Evolutionary conservation across 2,113 vertebrate species (phyloP).

Genomic region (Thermophis baileyi): DNA sequence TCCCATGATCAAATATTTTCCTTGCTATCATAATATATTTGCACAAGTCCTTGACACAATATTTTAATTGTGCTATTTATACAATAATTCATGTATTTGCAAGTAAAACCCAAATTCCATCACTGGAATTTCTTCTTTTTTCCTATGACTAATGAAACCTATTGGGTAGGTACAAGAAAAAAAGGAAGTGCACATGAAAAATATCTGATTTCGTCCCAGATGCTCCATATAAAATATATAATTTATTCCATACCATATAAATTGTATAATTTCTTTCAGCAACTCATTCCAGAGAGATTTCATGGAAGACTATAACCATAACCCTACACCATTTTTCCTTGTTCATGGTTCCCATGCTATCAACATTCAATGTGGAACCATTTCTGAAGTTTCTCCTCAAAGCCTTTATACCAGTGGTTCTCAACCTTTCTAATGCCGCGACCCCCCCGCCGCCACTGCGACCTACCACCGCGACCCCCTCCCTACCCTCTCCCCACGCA

Average conservation of each 20-base stretch:
- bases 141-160: background rate
- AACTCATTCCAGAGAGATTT: background rate
- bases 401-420: background rate
- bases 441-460: too few relatives aligned
- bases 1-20: background rate
- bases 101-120: background rate
- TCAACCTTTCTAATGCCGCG: too few relatives aligned
- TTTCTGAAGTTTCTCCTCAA: background rate
- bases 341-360: background rate
- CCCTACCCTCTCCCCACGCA: too few relatives aligned
- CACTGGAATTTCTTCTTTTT: background rate
- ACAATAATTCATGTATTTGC: background rate
- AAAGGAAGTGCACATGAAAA: background rate
- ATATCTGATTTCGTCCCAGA: background rate
- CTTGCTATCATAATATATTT: background rate
- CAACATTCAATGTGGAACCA: background rate
- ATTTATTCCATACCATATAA: background rate
- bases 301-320: background rate
- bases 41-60: background rate
- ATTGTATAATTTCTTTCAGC: background rate
- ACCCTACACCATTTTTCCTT: background rate
- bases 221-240: background rate
- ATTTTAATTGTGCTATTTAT: background rate
- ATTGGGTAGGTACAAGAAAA: background rate
- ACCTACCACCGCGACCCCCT: too few relatives aligned